Percentiles rank a stretch among this genome's conserved stretches.
These are phyloP conservation scores for Mesaphorura yosii DNA, from an alignment of 1,140 invertebrate genomes.

Conservation along the genomic window DNA sequence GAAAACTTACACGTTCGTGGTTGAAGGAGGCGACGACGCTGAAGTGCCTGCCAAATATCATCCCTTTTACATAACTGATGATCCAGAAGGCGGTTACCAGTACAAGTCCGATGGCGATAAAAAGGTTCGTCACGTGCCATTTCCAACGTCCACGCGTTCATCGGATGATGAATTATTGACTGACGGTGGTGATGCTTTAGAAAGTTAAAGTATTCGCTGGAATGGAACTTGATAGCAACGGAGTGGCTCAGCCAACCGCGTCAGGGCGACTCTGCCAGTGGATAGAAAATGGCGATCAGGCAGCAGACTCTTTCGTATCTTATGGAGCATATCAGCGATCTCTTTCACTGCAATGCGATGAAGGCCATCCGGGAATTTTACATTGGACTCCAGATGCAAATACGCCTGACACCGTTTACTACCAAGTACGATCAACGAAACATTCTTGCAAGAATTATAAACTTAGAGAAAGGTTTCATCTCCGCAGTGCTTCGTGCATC, in stretches of 20 bases:
- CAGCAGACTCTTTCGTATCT: conserved; percentile 59
- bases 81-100: conserved; percentile 75
- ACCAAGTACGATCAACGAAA: conserved; percentile 52
- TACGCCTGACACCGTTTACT: conserved; percentile 83
- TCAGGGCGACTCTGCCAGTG: conserved; percentile 73
- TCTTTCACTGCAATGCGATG: conserved; percentile 65
- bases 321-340: conserved; percentile 81
- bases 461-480: background rate
- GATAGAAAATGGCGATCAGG: conserved; percentile 57
- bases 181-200: conserved; percentile 39
- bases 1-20: conserved; percentile 55
- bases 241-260: conserved; percentile 55
- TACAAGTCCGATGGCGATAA: conserved; percentile 50
- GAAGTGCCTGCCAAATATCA: conserved; percentile 71
- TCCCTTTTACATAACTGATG: conserved; percentile 91
- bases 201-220: conserved; percentile 69
- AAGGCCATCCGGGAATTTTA: conserved; percentile 62
- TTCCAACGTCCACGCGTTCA: background rate
- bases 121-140: conserved; percentile 1
- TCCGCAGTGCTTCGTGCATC: conserved; percentile 75
- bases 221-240: conserved; percentile 50
- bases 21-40: conserved; percentile 71
- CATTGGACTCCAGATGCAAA: conserved; percentile 74
- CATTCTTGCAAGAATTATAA: conserved; percentile 1
- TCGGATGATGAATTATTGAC: background rate